Base-by-base conservation (phyloP, 2,113 vertebrate genomes). In the Geococcyx californianus region DNA sequence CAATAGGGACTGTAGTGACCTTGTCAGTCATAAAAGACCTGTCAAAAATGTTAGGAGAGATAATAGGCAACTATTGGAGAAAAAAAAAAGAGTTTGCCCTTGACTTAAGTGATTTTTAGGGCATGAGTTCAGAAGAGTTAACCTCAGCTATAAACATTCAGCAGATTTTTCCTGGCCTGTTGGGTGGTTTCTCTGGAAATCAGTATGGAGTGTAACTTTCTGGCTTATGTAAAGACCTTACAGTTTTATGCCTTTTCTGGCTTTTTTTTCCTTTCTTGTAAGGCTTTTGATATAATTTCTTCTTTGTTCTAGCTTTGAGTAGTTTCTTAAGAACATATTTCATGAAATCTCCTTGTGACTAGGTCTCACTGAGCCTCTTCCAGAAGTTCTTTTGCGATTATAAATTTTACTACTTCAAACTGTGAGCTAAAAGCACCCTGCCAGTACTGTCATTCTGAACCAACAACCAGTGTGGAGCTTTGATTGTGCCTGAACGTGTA, bases 261-360 rank as follows among this genome's bases (percentile, higher is more conserved):
- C 17, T 44, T 58, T 70, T 52, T 45, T 42, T 54, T 47, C 24
- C 56, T 63, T n/a, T 33, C 23, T 73, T 62, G 4, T 34, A 51
- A 69, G 21, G 20, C 42, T 91, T 91, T 69, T 58, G 11, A 54
- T 84, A 7, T 34, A 36, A 62, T 80, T 44, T 84, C 19, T 74
- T 83, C 64, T 94, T 73, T 84, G 38, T 94, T 47, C n/a, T 69
- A 84, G 31, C 52, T 90, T 92, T 81, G 60, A 90, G 51, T 74
- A 90, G 64, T 94, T 92, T 83, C 49, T 40, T 56, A 73, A n/a
- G 67, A 74, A 73, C 7, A 66, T 44, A 47, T 77, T 84, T 90
- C 9, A 31, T 84, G 14, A 82, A 80, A 88, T 79, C 69, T 66
- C 52, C 45, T n/a, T 90, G 33, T 66, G 25, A 63, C 42, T 52